Conservation (phyloP, 2,113 vertebrate species). For the Amblyopsis rosae region DNA sequence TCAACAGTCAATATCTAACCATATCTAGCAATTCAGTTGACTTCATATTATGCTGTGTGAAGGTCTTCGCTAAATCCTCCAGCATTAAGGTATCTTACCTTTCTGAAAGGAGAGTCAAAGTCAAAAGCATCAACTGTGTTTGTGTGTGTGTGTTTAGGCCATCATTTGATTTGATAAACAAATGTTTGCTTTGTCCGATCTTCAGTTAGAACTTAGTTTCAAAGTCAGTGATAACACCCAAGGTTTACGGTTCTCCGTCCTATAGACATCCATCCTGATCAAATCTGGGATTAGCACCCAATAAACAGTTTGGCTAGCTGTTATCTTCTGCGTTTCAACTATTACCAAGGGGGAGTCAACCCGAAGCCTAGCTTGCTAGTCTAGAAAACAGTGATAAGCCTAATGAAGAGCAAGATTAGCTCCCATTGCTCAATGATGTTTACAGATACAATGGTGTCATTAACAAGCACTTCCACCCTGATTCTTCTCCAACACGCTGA, state of each 20-base stretch:
- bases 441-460: not conserved
- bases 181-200: not conserved
- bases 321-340: slow-evolving; percentile 35
- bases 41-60: slow-evolving; percentile 28
- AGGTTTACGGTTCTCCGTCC: slow-evolving; percentile 1
- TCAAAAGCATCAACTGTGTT: slow-evolving; percentile 36
- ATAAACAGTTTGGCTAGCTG: slow-evolving; percentile 30
- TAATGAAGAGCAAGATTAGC: slow-evolving; percentile 52
- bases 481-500: too few relatives aligned
- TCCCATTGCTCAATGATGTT: slow-evolving; percentile 27
- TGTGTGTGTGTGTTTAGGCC: not conserved
- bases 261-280: slow-evolving; percentile 7
- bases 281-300: slow-evolving; percentile 13
- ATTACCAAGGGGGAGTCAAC: slow-evolving; percentile 28
- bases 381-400: slow-evolving; percentile 46
- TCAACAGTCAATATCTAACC: slow-evolving; percentile 20
- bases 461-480: not conserved
- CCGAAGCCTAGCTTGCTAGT: slow-evolving; percentile 12
- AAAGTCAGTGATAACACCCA: not conserved
- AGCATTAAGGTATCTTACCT: slow-evolving; percentile 27
- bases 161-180: slow-evolving; percentile 9
- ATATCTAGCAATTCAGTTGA: slow-evolving; percentile 27
- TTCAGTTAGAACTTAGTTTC: slow-evolving; percentile 7
- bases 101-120: slow-evolving; percentile 37
- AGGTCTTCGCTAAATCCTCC: slow-evolving; percentile 48